Evolutionary conservation across 2,888 invertebrate species (phyloP), one percentile per base, ranked within the genome.

Genomic region (Napeogenes sylphis): DNA sequence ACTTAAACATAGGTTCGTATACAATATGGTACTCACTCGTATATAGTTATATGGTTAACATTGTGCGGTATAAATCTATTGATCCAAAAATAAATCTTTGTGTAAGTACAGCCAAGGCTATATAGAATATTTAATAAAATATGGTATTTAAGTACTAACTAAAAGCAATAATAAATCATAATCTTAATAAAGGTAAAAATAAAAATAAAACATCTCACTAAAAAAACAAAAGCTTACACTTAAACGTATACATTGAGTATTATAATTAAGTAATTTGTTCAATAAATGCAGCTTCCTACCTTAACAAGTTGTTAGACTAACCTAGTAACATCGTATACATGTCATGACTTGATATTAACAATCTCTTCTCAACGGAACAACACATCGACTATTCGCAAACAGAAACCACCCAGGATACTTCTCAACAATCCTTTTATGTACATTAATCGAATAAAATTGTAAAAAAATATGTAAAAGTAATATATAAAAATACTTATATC

Each of bases 401-500:
- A 82, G 71, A 90, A 89, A 79, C 85, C 81, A 72, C 79, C 79
- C 76, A 47, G 63, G 70, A 80, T 76, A 78, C 79, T 67, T 67
- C 70, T 69, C 79, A 85, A 85, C 85, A 85, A 83, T 75, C 81
- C 75, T 76, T 77, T 74, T 83, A 83, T 86, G 76, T 85, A 86
- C 80, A 84, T 80, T 81, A 77, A 80, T 84, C 82, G 84, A 87
- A 85, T 87, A 88, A 85, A 88, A 84, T 87, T 79, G 85, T 89
- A 85, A 87, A 89, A 90, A 90, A 84, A 88, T 85, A 85, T 87
- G 82, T 87, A 85, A 87, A 88, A 89, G 81, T 82, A 88, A 90
- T 86, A 80, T 90, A 90, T 87, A 90, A 90, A 90, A 90, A 90
- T 90, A 90, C 88, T 86, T 86, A 87, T 85, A 85, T 88, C 88